Evolutionary conservation across 2,888 invertebrate genomes (phyloP).

Genomic region (Chymomyza caudatula): DNA sequence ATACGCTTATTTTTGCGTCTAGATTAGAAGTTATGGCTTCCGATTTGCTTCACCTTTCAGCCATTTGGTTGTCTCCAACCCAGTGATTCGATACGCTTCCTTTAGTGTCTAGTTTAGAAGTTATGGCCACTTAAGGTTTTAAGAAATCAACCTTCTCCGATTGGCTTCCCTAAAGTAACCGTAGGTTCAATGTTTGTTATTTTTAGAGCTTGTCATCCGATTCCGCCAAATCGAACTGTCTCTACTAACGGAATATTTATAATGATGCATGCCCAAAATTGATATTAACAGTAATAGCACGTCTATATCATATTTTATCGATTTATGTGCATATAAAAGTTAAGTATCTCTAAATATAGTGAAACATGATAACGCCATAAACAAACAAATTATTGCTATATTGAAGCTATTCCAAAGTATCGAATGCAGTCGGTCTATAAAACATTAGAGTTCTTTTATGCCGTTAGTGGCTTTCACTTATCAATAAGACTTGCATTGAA

Average conservation of each 20-base stretch:
- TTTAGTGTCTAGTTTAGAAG: too few relatives aligned
- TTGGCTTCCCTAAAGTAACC: too few relatives aligned
- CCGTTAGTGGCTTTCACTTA: conserved; percentile 1
- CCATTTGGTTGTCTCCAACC: too few relatives aligned
- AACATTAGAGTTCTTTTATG: neutral
- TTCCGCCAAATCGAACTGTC: neutral
- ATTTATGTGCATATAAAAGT: neutral
- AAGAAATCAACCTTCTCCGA: too few relatives aligned
- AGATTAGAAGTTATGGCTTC: too few relatives aligned
- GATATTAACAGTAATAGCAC: neutral
- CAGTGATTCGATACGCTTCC: too few relatives aligned
- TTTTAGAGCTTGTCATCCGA: neutral
- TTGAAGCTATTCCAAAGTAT: conserved; percentile 17
- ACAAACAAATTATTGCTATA: neutral
- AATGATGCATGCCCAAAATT: neutral
- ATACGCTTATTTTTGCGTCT: too few relatives aligned
- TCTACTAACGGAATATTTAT: neutral
- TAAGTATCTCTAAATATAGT: neutral
- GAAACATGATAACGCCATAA: neutral
- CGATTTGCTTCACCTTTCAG: too few relatives aligned
- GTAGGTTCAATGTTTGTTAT: neutral
- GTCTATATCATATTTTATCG: neutral
- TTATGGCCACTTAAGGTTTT: too few relatives aligned
- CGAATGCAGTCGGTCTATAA: conserved; percentile 42
- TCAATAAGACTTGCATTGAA: neutral